A percentile compares a stretch with the other conserved stretches of the same genome.
Evolutionary conservation across 1,140 invertebrate genomes (phyloP).

Genomic region (Drosophila albomicans): DNA sequence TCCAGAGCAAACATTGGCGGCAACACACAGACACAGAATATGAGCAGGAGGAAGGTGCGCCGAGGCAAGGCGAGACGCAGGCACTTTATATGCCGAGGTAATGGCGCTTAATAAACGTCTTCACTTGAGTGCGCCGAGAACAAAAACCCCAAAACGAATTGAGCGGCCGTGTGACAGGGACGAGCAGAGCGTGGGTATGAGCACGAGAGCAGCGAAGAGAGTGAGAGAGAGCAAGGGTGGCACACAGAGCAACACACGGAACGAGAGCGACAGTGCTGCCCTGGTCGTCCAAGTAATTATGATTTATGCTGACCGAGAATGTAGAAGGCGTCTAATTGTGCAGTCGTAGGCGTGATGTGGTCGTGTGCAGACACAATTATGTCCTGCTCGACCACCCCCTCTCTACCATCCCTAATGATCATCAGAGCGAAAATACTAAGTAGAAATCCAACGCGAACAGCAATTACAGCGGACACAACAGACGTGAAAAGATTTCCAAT

Average conservation of each 20-base stretch:
- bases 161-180: neutral
- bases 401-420: conserved; percentile 24
- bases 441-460: conserved; percentile 64
- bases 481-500: conserved; percentile 22
- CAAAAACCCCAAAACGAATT: conserved; percentile 19
- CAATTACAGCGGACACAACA: conserved; percentile 60
- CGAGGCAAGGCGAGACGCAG: neutral
- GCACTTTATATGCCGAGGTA: conserved; percentile 79
- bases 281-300: conserved; percentile 68
- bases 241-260: neutral
- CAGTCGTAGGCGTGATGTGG: conserved; percentile 44
- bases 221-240: neutral
- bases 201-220: neutral
- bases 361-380: conserved; percentile 66
- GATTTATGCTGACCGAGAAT: conserved; percentile 72
- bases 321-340: conserved; percentile 74
- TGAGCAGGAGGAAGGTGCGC: neutral
- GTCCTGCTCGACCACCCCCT: conserved; percentile 22
- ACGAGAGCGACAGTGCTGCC: conserved; percentile 5
- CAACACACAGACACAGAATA: conserved; percentile 6
- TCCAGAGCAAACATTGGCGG: conserved; percentile 50
- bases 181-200: neutral
- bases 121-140: conserved; percentile 65
- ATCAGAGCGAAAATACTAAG: conserved; percentile 60
- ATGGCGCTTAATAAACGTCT: conserved; percentile 80